Base-by-base conservation (phyloP, 2,113 vertebrate genomes). In the Engystomops pustulosus region DNA sequence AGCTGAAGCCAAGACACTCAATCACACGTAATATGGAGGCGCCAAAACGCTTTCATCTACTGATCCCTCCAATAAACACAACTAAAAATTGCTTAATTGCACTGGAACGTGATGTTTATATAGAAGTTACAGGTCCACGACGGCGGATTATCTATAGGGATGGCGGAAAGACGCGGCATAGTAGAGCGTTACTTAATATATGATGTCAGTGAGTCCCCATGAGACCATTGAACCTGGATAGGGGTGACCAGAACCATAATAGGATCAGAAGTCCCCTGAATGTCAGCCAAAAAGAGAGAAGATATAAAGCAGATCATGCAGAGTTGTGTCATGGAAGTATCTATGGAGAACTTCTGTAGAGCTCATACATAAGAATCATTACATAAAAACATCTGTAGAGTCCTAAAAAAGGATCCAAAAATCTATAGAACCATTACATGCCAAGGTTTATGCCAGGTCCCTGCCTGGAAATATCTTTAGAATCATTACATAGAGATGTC, bases 1-100 rank as follows among this genome's bases (percentile, higher is more conserved):
- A 84, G 17, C 7, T 23, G 72, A 69, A 84, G 58, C 82, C 72
- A 68, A 72, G 68, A 76, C 60, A 78, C 72, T 84, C 82, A 77
- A 84, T 84, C 82, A 84, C 82, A 51, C 72, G 77, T 60, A 84
- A 84, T 77, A 84, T 84, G 82, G 44, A 84, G 78, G 44, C 78
- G 82, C 72, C 82, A 84, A 78, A 83, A 84, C 82, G 68, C 41
- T 77, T 84, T 76, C 65, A 77, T 84, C 41, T 49, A 53, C 82
- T 68, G 72, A 84, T 84, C 82, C 55, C 23, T 84, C 82, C 82
- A 84, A 84, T 84, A 76, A 84, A 77, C 44, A 72, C 20, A 77
- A 77, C 82, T 67, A 38, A 53, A 68, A 84, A 84, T 84, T 77
- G 82, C 68, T 84, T 67, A 77, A 84, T 77, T 84, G 68, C 20